Base-by-base conservation (phyloP, 2,888 invertebrate species). In the Acleris emargana region DNA sequence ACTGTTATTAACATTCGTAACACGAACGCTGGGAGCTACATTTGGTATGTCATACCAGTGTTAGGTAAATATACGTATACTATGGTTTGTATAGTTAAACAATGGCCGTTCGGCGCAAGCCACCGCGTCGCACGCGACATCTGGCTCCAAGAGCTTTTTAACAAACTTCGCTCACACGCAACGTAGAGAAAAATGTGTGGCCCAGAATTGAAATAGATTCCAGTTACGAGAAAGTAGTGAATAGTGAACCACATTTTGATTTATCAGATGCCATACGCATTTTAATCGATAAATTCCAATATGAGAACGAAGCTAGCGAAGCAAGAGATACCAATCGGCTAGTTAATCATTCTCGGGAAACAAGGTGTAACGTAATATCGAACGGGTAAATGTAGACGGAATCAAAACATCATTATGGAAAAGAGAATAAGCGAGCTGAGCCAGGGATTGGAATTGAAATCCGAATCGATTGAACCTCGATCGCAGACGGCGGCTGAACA, bases 381-480 rank as follows among this genome's bases (percentile, higher is more conserved):
- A 45, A 45, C 17, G 38, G 38, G 13, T 13, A 38, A 45, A 45
- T 54, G 53, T 16, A 42, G 38, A 49, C 68, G 67, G 70, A 69
- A 81, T 84, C 77, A 80, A 80, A 79, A 82, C 62, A 75, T 71
- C 77, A 79, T 79, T 75, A 79, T 76, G 75, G 72, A 73, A 75
- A 78, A 76, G 69, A 58, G 70, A 67, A 66, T 68, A 68, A 69
- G 67, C 64, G 53, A 50, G 62, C 49, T 68, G 62, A 60, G 72
- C 69, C 67, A 69, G 67, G 59, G 64, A 72, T 75, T 74, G 28
- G 68, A 70, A 75, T 74, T 67, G 68, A 66, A 67, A 58, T 53
- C 62, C 25, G 54, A 69, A 70, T 69, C 66, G 69, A 69, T 66
- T 25, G 25, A 25, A 58, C 43, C 54, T 45, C 45, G 47, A 52